Conservation (phyloP, 2,888 invertebrate species). For the Trachelus tabidus region DNA sequence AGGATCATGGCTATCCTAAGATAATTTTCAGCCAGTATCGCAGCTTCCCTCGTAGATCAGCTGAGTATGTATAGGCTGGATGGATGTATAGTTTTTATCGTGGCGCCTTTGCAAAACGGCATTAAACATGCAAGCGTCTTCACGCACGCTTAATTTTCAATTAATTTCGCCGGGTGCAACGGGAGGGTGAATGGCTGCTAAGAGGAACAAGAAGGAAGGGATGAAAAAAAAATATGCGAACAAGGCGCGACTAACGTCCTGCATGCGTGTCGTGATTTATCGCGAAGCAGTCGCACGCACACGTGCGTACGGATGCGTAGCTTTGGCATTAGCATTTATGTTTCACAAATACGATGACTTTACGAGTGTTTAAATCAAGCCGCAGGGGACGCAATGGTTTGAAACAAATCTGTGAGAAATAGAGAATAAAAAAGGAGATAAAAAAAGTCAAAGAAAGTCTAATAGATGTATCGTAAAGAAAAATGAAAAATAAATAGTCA, state of each 20-base stretch:
- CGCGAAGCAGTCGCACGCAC: slow-evolving; percentile 31
- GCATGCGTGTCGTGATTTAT: slow-evolving; percentile 49
- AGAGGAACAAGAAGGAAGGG: slow-evolving; percentile 5
- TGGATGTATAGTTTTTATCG: not conserved
- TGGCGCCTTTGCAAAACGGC: slow-evolving; percentile 19
- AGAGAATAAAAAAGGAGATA: not conserved
- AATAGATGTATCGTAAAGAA: not conserved
- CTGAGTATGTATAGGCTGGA: not conserved
- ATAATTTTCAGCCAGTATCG: not conserved
- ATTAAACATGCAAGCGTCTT: slow-evolving; percentile 24
- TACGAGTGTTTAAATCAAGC: slow-evolving; percentile 39
- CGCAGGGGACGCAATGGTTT: not conserved
- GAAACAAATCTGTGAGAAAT: not conserved
- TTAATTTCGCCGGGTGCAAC: slow-evolving; percentile 42
- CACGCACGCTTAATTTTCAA: slow-evolving; percentile 50
- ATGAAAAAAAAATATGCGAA: slow-evolving; percentile 44
- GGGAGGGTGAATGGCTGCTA: not conserved
- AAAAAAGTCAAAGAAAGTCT: not conserved
- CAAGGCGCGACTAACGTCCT: slow-evolving; percentile 48
- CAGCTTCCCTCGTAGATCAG: not conserved
- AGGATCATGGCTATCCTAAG: not conserved
- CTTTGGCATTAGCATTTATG: slow-evolving; percentile 46
- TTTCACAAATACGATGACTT: slow-evolving; percentile 41
- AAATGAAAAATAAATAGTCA: not conserved
- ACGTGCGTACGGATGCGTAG: slow-evolving; percentile 12